Base-by-base conservation (phyloP, 2,113 vertebrate genomes). In the Thalassarche chlororhynchos region DNA sequence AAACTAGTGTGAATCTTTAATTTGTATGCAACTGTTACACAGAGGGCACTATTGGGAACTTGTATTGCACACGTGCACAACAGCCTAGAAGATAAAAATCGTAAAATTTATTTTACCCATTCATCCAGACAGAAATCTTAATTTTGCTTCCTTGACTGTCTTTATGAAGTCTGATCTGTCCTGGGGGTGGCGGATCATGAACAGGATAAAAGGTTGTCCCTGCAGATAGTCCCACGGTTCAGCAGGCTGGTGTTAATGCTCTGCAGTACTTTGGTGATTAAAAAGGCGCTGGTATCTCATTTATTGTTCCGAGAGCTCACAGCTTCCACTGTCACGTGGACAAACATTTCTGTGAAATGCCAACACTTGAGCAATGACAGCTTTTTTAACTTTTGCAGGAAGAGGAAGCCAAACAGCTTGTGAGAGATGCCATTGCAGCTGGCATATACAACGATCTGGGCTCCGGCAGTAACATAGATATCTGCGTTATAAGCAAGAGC, bases 391-490 rank as follows among this genome's bases (percentile, higher is more conserved):
- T 38, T 34, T 92, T 16, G 19, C 66, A 99, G 99, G 99, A 99
- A 95, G 99, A 99, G 5, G 98, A 99, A 6, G 99, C 99, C 84
- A 99, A 99, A 93, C 97, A 94, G 90, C 97, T 99, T 34, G 99
- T 99, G 89, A 98, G 99, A 10, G 99, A 99, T 7, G 99, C 99
- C 75, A 99, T 99, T 9, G 99, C 99, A 15, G 99, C 99, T 1
- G 99, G 99, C 28, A 99, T 99, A 94, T 99, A 99, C 95, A 99
- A 99, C 2, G 99, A 99, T 82, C 98, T 99, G 97, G 99, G 99
- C 89, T 99, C 99, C 0, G 99, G 99, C 92, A 99, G 99, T 90
- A 99, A 99, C 97, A 99, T 99, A 0, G 99, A 99, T 86, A 96
- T 99, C 70, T 99, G 99, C 2, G 99, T 99, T 32, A 99, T 99